These are phyloP conservation scores for Biston stratarius DNA, from an alignment of 2,888 invertebrate species.

Conservation along the genomic window DNA sequence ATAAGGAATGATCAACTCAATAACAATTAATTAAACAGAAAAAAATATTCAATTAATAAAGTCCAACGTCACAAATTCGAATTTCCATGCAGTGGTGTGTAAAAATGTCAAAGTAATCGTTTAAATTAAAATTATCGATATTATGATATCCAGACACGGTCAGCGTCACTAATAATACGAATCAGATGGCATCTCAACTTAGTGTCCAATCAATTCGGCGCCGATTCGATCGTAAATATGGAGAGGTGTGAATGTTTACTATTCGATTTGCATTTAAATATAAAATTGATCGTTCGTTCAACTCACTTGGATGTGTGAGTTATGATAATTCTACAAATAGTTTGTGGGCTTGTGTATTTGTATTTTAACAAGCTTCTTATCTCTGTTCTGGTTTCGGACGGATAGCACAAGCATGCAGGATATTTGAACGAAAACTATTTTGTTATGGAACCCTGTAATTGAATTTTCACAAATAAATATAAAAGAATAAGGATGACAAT, in stretches of 20 bases:
- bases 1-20: slow-evolving; percentile 4
- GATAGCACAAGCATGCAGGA: not conserved
- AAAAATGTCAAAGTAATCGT: slow-evolving; percentile 21
- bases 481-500: no score
- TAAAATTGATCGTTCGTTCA: slow-evolving; percentile 35
- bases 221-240: slow-evolving; percentile 31
- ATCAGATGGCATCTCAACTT: slow-evolving; percentile 22
- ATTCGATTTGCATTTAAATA: slow-evolving; percentile 39
- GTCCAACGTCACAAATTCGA: slow-evolving; percentile 29
- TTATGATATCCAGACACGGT: slow-evolving; percentile 1
- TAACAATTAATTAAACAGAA: slow-evolving; percentile 22
- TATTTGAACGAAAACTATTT: no score
- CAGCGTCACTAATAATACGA: not conserved
- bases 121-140: slow-evolving; percentile 16
- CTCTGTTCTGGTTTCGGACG: not conserved
- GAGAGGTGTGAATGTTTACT: slow-evolving; percentile 38
- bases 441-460: no score
- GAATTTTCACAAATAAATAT: no score
- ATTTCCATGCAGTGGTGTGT: slow-evolving; percentile 18
- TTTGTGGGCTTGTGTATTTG: slow-evolving; percentile 12
- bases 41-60: slow-evolving; percentile 23
- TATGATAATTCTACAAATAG: slow-evolving; percentile 31
- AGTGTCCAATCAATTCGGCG: slow-evolving; percentile 16
- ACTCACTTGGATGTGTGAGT: slow-evolving; percentile 25
- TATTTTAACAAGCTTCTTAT: slow-evolving; percentile 12